These are phyloP conservation scores for Cheilosia grossa DNA, from an alignment of 2,888 invertebrate genomes.

Conservation along the genomic window DNA sequence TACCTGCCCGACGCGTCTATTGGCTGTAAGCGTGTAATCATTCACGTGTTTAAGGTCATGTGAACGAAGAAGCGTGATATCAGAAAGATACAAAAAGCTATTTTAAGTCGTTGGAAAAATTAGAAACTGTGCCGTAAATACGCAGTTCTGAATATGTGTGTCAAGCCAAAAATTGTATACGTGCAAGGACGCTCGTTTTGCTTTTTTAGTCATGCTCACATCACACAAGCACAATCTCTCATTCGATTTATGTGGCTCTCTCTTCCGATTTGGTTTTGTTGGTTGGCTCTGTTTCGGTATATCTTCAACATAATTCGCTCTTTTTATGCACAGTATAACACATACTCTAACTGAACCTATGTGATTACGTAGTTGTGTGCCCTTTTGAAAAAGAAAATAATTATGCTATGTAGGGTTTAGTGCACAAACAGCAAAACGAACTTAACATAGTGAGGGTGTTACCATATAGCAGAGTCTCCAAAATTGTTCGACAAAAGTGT, in stretches of 20 bases:
- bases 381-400: too few relatives aligned
- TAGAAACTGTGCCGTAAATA: slow-evolving; percentile 40
- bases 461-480: too few relatives aligned
- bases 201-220: slow-evolving; percentile 10
- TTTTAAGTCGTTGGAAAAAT: slow-evolving; percentile 8
- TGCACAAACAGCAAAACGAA: too few relatives aligned
- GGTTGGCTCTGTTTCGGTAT: background rate
- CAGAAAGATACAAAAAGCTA: background rate
- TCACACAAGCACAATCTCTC: slow-evolving; percentile 11
- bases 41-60: slow-evolving; percentile 45
- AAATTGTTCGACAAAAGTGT: too few relatives aligned
- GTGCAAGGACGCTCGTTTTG: slow-evolving; percentile 74
- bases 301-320: slow-evolving; percentile 19
- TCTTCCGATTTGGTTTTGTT: background rate
- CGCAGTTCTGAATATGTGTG: slow-evolving; percentile 33
- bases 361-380: too few relatives aligned
- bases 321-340: background rate
- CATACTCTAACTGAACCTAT: too few relatives aligned
- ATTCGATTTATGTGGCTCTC: background rate
- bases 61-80: slow-evolving; percentile 7
- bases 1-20: too few relatives aligned
- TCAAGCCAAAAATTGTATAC: slow-evolving; percentile 53
- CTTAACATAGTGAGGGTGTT: too few relatives aligned
- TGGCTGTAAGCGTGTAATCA: background rate
- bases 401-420: too few relatives aligned